These are phyloP conservation scores for Rotaria sp. DNA, from an alignment of 2,888 invertebrate species.

Conservation along the genomic window DNA sequence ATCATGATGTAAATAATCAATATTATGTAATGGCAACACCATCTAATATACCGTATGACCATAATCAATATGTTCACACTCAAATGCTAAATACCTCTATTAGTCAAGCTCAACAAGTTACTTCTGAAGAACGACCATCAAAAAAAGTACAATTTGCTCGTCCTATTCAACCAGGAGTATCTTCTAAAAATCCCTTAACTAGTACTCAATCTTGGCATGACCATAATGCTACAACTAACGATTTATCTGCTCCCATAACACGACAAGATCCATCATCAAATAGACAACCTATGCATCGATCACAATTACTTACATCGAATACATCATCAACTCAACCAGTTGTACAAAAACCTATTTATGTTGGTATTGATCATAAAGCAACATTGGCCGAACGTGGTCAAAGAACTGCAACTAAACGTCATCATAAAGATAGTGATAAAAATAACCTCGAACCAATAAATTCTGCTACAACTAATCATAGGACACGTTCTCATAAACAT, in stretches of 20 bases:
- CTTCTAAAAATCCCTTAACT: neutral
- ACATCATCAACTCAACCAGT: neutral
- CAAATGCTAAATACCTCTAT: neutral
- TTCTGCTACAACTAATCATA: neutral
- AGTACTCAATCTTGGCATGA: neutral
- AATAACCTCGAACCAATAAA: neutral
- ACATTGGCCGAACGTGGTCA: neutral
- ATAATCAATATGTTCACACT: neutral
- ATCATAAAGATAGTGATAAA: neutral
- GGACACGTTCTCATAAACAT: neutral
- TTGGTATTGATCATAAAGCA: conserved; percentile 19
- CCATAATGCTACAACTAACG: neutral
- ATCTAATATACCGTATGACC: neutral
- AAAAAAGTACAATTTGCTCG: neutral
- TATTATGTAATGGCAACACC: neutral
- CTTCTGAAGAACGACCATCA: neutral
- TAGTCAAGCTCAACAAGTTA: neutral
- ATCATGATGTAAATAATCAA: neutral
- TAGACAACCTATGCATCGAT: neutral
- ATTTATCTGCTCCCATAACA: neutral
- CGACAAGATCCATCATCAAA: neutral
- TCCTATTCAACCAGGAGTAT: neutral
- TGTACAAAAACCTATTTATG: neutral
- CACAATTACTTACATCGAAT: neutral
- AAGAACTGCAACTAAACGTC: neutral